These are phyloP conservation scores for Ciconia nigra DNA, from an alignment of 2,797 vertebrate genomes.

Conservation along the genomic window DNA sequence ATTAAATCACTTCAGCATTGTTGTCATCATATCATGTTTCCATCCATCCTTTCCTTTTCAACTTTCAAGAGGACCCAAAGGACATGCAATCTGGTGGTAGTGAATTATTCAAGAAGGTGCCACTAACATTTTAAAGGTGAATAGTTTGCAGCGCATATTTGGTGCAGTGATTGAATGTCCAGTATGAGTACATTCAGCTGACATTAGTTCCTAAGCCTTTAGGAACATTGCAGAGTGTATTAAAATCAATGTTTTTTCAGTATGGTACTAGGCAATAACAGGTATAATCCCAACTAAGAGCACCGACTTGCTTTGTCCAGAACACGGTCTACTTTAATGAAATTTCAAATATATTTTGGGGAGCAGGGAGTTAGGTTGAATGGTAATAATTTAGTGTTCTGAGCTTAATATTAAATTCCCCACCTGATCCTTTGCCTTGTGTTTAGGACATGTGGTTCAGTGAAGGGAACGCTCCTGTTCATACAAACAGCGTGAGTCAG, in stretches of 20 bases:
- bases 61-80: neutral
- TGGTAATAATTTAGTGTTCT: neutral
- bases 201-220: neutral
- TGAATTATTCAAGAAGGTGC: neutral
- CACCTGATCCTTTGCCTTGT: neutral
- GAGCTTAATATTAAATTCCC: neutral
- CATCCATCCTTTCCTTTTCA: neutral
- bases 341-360: neutral
- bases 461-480: neutral
- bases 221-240: neutral
- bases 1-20: neutral
- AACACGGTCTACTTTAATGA: neutral
- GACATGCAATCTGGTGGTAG: neutral
- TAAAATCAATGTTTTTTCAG: neutral
- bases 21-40: neutral
- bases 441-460: neutral
- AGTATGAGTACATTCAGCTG: neutral
- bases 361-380: neutral
- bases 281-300: neutral
- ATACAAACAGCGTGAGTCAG: rapidly evolving
- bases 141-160: neutral
- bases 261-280: neutral
- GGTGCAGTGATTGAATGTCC: neutral
- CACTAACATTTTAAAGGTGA: neutral
- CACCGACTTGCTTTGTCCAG: neutral